Evolutionary conservation across 2,113 vertebrate species (phyloP).

Genomic region (Xiphophorus couchianus): DNA sequence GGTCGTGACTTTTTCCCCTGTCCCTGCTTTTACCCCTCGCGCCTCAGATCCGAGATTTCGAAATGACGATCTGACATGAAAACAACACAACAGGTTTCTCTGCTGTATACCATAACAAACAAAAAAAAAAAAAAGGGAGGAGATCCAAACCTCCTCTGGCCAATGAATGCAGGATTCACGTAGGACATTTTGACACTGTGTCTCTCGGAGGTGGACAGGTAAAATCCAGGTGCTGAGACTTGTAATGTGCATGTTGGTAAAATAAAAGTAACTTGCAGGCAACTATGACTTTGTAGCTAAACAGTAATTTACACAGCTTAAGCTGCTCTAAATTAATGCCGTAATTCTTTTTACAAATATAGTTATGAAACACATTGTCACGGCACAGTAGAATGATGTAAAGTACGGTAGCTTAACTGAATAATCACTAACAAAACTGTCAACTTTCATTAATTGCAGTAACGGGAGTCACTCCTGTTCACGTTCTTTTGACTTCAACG

Average conservation of each 20-base stretch:
- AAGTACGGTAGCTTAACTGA: neutral
- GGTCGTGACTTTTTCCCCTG: neutral
- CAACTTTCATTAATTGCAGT: neutral
- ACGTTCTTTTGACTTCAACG: too few relatives aligned
- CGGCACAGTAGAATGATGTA: neutral
- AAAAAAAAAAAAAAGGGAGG: slow-evolving; percentile 43
- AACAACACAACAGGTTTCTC: slow-evolving; percentile 44
- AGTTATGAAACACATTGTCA: too few relatives aligned
- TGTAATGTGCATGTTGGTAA: neutral
- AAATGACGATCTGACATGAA: slow-evolving; percentile 16
- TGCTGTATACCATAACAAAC: slow-evolving; percentile 18
- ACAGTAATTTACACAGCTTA: too few relatives aligned
- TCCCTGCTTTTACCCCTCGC: neutral
- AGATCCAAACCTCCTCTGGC: slow-evolving; percentile 40
- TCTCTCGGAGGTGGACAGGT: neutral
- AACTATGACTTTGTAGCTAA: too few relatives aligned
- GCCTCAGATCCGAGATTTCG: neutral
- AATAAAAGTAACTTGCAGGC: neutral
- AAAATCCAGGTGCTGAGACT: slow-evolving; percentile 1
- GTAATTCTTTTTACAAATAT: too few relatives aligned
- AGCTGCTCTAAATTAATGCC: too few relatives aligned
- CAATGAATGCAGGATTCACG: slow-evolving; percentile 43
- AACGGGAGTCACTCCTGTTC: neutral
- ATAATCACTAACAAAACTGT: neutral
- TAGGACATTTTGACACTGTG: slow-evolving; percentile 3